Evolutionary conservation across 1,140 invertebrate genomes (phyloP).

Genomic region (Drosophila busckii): DNA sequence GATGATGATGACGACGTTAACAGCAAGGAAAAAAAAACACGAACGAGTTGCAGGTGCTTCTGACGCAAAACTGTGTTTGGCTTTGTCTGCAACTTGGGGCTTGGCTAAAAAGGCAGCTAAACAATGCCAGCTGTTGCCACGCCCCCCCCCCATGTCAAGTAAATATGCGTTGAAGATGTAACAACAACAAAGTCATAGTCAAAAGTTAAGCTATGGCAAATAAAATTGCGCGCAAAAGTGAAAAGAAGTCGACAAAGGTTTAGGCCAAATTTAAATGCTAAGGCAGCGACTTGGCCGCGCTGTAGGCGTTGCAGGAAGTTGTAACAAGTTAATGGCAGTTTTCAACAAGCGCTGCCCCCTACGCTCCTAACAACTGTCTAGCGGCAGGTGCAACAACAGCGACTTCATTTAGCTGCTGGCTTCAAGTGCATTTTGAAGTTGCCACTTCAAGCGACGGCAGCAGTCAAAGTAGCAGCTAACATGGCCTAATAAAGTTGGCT

Average conservation of each 20-base stretch:
- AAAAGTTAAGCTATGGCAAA: constrained; percentile 62
- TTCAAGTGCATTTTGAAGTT: constrained; percentile 68
- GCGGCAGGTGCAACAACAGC: constrained; percentile 39
- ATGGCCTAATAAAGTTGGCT: constrained; percentile 73
- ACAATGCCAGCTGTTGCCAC: constrained; percentile 47
- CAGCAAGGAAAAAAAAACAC: not conserved
- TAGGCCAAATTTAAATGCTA: constrained; percentile 30
- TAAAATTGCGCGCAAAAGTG: constrained; percentile 46
- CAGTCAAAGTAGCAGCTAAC: constrained; percentile 67
- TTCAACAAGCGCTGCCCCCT: constrained; percentile 63
- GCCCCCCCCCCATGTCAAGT: constrained; percentile 48
- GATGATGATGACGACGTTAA: constrained; percentile 16
- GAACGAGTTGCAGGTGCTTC: constrained; percentile 43
- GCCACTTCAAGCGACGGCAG: constrained; percentile 68
- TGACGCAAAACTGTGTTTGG: constrained; percentile 72
- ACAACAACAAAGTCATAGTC: constrained; percentile 40
- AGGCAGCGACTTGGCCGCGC: not conserved
- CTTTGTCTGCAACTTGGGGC: constrained; percentile 43
- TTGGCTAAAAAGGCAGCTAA: constrained; percentile 65
- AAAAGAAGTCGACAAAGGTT: constrained; percentile 34
- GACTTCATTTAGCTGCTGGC: constrained; percentile 39
- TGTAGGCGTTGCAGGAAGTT: constrained; percentile 54
- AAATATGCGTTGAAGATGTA: constrained; percentile 73
- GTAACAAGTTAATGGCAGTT: constrained; percentile 77
- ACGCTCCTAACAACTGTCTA: constrained; percentile 61